phyloP scores from a whole-genome alignment of 2,888 invertebrate genomes.

The Aelia acuminata region DNA sequence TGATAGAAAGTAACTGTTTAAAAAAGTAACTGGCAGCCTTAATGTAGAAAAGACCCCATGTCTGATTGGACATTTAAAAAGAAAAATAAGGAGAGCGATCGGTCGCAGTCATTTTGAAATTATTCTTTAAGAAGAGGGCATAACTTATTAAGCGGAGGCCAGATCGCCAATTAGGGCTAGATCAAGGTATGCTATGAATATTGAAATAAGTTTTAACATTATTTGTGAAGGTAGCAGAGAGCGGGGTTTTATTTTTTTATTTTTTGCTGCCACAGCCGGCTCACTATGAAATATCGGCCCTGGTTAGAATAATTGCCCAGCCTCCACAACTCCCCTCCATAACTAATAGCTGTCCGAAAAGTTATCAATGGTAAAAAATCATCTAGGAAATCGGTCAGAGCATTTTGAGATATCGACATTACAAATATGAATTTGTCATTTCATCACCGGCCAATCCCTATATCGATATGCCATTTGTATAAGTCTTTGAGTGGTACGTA shows the following conservation, averaged over 20 bases:
- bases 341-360: background rate
- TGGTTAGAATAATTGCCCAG: background rate
- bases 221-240: background rate
- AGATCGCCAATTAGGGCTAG: background rate
- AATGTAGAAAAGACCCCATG: too few species aligned
- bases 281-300: constrained; percentile 9
- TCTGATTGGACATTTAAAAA: too few species aligned
- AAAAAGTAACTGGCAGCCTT: too few species aligned
- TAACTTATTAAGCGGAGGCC: background rate
- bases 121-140: background rate
- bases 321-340: background rate
- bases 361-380: background rate
- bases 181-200: background rate
- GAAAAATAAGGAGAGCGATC: background rate
- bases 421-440: background rate
- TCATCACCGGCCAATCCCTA: background rate
- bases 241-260: too few species aligned
- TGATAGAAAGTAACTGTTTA: too few species aligned
- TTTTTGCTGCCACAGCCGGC: background rate
- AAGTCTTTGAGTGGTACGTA: background rate
- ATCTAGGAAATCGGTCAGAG: background rate
- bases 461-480: background rate
- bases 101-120: background rate
- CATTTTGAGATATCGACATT: background rate
- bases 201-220: constrained; percentile 15